Evolutionary conservation across 2,113 vertebrate species (phyloP).

Genomic region (Gambusia holbrooki): DNA sequence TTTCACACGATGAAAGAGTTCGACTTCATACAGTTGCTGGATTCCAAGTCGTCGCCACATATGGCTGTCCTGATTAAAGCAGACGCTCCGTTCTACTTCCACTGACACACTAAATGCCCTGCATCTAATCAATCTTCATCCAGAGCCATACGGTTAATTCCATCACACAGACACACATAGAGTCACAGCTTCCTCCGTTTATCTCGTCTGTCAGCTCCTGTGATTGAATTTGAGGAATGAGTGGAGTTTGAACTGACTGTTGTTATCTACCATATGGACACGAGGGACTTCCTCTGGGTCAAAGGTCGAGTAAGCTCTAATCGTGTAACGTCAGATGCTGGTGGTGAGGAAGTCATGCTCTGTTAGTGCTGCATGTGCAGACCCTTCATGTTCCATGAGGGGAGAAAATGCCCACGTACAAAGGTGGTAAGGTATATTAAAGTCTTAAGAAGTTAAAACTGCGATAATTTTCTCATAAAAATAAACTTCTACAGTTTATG

Average conservation of each 20-base stretch:
- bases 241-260: slow-evolving; percentile 1
- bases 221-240: slow-evolving; percentile 36
- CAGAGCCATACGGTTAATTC: slow-evolving; percentile 10
- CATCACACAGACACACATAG: slow-evolving; percentile 13
- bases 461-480: no score
- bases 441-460: no score
- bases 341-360: slow-evolving; percentile 26
- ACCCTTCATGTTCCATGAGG: not conserved
- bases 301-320: slow-evolving; percentile 64
- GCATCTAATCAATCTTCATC: slow-evolving; percentile 53
- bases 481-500: no score
- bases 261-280: slow-evolving; percentile 46
- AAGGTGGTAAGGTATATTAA: no score
- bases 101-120: slow-evolving; percentile 44
- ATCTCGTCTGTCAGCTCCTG: slow-evolving; percentile 31
- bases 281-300: slow-evolving; percentile 43
- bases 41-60: slow-evolving; percentile 26
- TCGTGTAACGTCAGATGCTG: slow-evolving; percentile 29
- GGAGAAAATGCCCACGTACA: no score
- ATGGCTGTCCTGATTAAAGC: slow-evolving; percentile 48
- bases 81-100: slow-evolving; percentile 47
- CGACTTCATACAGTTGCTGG: slow-evolving; percentile 24
- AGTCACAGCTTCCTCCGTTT: slow-evolving; percentile 13
- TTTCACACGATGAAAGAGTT: slow-evolving; percentile 27
- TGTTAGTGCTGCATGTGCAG: slow-evolving; percentile 16